Percentiles rank a stretch among this genome's conserved stretches.
These are phyloP conservation scores for Orius insidiosus DNA, from an alignment of 1,140 invertebrate genomes.

Conservation along the genomic window DNA sequence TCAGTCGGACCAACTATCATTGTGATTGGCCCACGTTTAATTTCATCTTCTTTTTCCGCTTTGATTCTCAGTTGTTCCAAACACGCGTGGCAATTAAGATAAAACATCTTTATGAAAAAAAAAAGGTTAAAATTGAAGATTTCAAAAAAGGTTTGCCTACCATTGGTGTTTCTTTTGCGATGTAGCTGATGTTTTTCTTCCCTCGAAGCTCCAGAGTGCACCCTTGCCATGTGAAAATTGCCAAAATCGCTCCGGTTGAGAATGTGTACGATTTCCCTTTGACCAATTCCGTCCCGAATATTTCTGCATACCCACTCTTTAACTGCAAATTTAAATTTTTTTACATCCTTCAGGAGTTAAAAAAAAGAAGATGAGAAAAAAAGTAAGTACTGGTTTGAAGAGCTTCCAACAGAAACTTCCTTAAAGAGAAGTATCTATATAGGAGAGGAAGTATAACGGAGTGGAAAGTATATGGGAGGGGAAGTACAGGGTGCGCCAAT, in stretches of 20 bases:
- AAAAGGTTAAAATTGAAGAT: not conserved
- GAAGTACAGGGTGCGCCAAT: too few relatives aligned
- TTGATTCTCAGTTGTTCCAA: constrained; percentile 71
- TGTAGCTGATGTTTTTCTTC: constrained; percentile 80
- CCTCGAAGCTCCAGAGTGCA: constrained; percentile 70
- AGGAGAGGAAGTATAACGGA: too few relatives aligned
- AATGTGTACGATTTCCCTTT: constrained; percentile 88
- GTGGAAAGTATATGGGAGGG: too few relatives aligned
- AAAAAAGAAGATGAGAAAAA: too few relatives aligned
- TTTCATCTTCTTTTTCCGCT: constrained; percentile 44
- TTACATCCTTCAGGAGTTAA: not conserved
- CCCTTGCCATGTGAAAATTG: constrained; percentile 92
- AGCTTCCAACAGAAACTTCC: too few relatives aligned
- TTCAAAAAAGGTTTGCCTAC: constrained; percentile 24
- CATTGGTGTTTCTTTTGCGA: constrained; percentile 94
- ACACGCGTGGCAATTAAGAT: constrained; percentile 87
- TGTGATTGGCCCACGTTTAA: constrained; percentile 56
- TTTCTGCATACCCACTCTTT: constrained; percentile 74
- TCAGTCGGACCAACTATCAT: constrained; percentile 89
- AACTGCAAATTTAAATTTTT: constrained; percentile 35
- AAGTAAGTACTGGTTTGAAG: too few relatives aligned
- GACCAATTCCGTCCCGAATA: constrained; percentile 93
- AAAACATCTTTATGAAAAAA: constrained; percentile 32
- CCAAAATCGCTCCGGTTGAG: constrained; percentile 76
- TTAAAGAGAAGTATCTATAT: too few relatives aligned